phyloP scores from a whole-genome alignment of 2,888 invertebrate genomes.

The Fragum whitleyi region DNA sequence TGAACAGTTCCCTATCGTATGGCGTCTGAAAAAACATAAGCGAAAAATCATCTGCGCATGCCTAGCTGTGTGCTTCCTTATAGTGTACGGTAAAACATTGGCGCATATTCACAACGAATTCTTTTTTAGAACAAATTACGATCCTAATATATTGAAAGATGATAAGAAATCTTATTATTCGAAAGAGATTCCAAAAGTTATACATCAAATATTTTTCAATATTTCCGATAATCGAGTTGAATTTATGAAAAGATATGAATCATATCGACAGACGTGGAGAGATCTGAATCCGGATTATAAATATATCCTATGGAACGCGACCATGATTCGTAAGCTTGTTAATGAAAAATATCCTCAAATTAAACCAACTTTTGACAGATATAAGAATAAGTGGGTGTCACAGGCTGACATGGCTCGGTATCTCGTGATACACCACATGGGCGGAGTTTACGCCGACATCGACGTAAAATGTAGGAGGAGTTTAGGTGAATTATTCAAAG shows the following conservation, averaged over 20 bases:
- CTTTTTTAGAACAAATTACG: no score
- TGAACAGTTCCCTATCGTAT: no score
- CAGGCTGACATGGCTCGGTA: constrained; percentile 42
- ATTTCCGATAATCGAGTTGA: constrained; percentile 27
- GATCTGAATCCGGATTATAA: constrained; percentile 34
- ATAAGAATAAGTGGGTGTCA: constrained; percentile 33
- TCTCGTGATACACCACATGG: constrained; percentile 37
- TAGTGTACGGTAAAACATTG: no score
- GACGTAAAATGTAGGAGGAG: constrained; percentile 28
- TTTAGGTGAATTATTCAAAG: constrained; percentile 21
- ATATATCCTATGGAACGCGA: constrained; percentile 41
- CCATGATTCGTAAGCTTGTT: constrained; percentile 32
- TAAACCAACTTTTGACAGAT: constrained; percentile 17
- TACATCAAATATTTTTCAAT: constrained; percentile 43
- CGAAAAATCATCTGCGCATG: no score
- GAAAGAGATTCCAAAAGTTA: constrained; percentile 29
- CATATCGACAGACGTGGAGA: constrained; percentile 31
- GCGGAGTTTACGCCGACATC: constrained; percentile 39
- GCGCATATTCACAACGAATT: no score
- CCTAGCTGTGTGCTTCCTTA: no score
- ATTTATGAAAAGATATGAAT: constrained; percentile 27
- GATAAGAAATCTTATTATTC: no score
- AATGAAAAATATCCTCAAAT: constrained; percentile 32
- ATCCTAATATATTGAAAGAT: no score
- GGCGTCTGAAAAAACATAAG: no score